Percentiles rank a stretch among this genome's conserved stretches.
Evolutionary conservation across 1,140 invertebrate genomes (phyloP).

Genomic region (Goniozus legneri): DNA sequence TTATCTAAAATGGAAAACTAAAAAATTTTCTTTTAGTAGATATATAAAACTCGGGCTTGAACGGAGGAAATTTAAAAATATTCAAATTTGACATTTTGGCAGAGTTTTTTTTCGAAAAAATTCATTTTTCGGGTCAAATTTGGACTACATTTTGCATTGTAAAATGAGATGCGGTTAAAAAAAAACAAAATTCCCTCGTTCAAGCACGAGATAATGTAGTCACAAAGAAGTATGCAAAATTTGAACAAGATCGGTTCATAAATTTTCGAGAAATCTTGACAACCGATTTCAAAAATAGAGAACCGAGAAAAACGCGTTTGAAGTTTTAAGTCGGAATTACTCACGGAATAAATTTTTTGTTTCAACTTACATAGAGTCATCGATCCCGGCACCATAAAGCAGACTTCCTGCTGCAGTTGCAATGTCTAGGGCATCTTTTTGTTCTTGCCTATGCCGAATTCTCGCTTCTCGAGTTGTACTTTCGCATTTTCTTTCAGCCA

Average conservation of each 20-base stretch:
- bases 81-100: too few relatives aligned
- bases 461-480: not conserved
- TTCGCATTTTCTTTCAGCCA: not conserved
- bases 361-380: slow-evolving; percentile 1
- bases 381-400: slow-evolving; percentile 2
- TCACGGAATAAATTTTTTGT: slow-evolving; percentile 1
- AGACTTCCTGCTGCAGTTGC: not conserved
- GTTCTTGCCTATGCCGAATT: not conserved
- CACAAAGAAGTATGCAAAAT: slow-evolving; percentile 1
- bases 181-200: too few relatives aligned
- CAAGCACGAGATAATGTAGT: too few relatives aligned
- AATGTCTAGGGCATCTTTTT: not conserved
- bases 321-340: not conserved
- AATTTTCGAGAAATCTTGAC: not conserved
- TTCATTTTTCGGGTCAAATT: too few relatives aligned
- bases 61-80: too few relatives aligned
- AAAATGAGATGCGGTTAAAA: too few relatives aligned
- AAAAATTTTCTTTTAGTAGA: too few relatives aligned
- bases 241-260: not conserved
- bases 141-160: too few relatives aligned
- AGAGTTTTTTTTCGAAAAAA: too few relatives aligned
- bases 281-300: not conserved
- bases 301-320: not conserved
- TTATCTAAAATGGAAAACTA: too few relatives aligned
- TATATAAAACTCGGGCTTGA: too few relatives aligned